Evolutionary conservation across 2,888 invertebrate genomes (phyloP).

Genomic region (Clunio marinus): DNA sequence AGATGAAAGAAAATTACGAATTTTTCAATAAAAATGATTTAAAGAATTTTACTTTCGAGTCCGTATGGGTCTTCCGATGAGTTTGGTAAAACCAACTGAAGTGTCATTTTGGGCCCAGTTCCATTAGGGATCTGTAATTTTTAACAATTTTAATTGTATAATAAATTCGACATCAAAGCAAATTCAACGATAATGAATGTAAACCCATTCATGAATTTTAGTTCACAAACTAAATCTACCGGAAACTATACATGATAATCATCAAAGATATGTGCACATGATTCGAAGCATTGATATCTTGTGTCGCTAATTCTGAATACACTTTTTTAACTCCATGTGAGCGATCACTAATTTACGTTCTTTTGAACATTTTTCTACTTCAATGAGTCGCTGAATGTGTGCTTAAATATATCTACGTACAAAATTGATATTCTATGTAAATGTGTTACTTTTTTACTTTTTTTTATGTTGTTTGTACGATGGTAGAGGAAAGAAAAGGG

Average conservation of each 20-base stretch:
- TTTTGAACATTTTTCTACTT: conserved; percentile 32
- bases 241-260: conserved; percentile 30
- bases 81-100: conserved; percentile 22
- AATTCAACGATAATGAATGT: background rate
- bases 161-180: conserved; percentile 24
- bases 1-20: too few species aligned
- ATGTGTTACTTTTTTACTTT: too few species aligned
- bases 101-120: conserved; percentile 9
- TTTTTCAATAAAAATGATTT: background rate
- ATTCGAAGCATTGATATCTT: conserved; percentile 9
- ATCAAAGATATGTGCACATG: conserved; percentile 28
- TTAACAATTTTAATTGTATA: background rate
- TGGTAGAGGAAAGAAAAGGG: background rate
- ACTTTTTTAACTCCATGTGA: conserved; percentile 26
- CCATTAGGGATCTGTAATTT: background rate
- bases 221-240: conserved; percentile 29
- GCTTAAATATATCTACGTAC: background rate
- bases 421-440: too few species aligned
- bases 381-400: background rate
- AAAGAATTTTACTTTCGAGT: conserved; percentile 9
- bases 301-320: conserved; percentile 26
- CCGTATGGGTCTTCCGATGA: background rate
- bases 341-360: conserved; percentile 30
- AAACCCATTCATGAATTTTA: conserved; percentile 18
- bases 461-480: too few species aligned